phyloP scores from a whole-genome alignment of 1,140 invertebrate genomes.

The Hylaeus anthracinus region DNA sequence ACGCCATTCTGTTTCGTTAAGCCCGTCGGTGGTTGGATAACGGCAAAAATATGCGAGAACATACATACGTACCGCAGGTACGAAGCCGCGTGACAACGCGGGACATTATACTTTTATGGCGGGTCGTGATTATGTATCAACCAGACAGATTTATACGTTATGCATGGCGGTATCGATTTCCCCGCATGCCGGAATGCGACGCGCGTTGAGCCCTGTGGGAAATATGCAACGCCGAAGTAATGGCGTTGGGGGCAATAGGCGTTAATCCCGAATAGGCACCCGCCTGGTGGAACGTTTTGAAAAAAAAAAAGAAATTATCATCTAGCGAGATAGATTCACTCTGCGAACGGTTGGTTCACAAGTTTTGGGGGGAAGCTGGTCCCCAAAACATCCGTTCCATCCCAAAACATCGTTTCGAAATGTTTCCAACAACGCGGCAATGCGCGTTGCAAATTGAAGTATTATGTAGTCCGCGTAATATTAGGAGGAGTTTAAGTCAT shows the following conservation, averaged over 20 bases:
- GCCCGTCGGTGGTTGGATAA: conserved; percentile 35
- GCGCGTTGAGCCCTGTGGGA: conserved; percentile 64
- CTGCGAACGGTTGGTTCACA: not conserved
- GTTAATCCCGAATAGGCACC: conserved; percentile 60
- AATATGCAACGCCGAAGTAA: conserved; percentile 68
- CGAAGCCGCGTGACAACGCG: conserved; percentile 31
- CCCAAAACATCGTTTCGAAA: no score
- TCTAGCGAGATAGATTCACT: not conserved
- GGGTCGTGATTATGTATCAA: conserved; percentile 68
- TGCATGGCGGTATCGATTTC: conserved; percentile 66
- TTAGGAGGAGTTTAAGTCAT: no score
- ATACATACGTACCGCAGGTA: not conserved
- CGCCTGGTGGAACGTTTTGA: conserved; percentile 7
- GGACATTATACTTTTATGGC: conserved; percentile 64
- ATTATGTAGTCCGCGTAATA: no score
- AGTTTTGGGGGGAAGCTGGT: not conserved
- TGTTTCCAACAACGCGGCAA: no score
- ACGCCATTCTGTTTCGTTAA: conserved; percentile 52
- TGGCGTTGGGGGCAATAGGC: conserved; percentile 54
- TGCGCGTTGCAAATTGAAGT: no score
- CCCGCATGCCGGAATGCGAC: conserved; percentile 22
- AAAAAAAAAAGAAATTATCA: not conserved
- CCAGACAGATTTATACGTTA: conserved; percentile 66
- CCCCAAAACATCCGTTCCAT: no score
- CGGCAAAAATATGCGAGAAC: conserved; percentile 47